Percentiles rank a stretch among this genome's conserved stretches.
phyloP scores from a whole-genome alignment of 2,113 vertebrate species.

The Malurus alboscapulatus region DNA sequence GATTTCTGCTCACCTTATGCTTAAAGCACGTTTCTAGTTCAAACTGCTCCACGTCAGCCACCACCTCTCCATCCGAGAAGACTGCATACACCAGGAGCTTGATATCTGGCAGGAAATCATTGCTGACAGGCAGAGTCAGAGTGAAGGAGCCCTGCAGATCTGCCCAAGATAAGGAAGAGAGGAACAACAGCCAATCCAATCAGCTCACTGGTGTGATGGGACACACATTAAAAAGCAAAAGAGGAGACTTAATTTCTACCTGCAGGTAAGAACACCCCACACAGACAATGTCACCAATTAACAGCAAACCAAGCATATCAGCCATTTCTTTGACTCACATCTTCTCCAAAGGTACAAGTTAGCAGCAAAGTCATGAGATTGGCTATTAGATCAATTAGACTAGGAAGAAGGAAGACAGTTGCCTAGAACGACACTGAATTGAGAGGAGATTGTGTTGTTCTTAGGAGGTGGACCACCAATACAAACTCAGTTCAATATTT shows the following conservation, averaged over 20 bases:
- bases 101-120: slow-evolving; percentile 32
- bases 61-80: slow-evolving; percentile 57
- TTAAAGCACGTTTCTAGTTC: slow-evolving; percentile 35
- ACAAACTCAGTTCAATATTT: not conserved
- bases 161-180: not conserved
- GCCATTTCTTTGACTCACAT: not conserved
- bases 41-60: slow-evolving; percentile 51
- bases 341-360: not conserved
- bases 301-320: not conserved
- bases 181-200: not conserved
- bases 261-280: not conserved
- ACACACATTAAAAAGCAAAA: not conserved
- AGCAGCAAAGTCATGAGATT: not conserved
- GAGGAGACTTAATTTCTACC: not conserved
- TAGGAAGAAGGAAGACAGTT: not conserved
- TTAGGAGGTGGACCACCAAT: not conserved
- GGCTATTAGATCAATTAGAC: not conserved
- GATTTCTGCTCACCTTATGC: slow-evolving; percentile 40
- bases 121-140: not conserved
- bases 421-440: not conserved
- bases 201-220: not conserved
- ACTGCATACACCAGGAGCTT: slow-evolving; percentile 33
- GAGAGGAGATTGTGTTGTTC: not conserved
- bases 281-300: not conserved
- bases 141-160: slow-evolving; percentile 59